Evolutionary conservation across 2,113 vertebrate species (phyloP).

Genomic region (Leucosticte australis): DNA sequence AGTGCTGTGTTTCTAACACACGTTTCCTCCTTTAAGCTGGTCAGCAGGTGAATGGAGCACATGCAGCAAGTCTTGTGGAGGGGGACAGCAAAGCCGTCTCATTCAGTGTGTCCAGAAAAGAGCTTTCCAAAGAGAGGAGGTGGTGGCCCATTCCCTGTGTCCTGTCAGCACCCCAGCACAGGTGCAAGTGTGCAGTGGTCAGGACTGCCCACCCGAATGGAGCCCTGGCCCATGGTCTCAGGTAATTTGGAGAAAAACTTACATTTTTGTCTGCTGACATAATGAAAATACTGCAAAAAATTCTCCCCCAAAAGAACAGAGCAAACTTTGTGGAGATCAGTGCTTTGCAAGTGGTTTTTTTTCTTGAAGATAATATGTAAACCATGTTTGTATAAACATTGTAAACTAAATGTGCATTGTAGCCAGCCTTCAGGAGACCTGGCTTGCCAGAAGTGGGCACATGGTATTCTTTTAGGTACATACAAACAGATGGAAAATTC

Average conservation of each 20-base stretch:
- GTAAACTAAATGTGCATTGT: neutral
- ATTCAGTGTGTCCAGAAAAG: conserved; percentile 87
- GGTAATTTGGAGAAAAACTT: conserved; percentile 69
- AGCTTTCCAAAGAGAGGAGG: conserved; percentile 85
- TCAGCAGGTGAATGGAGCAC: conserved; percentile 82
- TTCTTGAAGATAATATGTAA: neutral
- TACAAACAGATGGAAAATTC: neutral
- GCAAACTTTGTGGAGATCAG: neutral
- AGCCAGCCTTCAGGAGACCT: neutral
- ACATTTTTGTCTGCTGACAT: neutral
- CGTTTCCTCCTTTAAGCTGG: conserved; percentile 78
- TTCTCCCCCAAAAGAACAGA: neutral
- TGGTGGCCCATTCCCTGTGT: conserved; percentile 83
- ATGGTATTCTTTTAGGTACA: neutral
- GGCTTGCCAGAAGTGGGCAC: neutral
- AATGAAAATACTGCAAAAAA: neutral
- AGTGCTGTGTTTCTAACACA: neutral
- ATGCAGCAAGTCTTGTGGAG: conserved; percentile 88
- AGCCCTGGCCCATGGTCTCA: conserved; percentile 87
- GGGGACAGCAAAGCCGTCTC: conserved; percentile 85
- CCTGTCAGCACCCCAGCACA: conserved; percentile 84
- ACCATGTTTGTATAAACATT: neutral
- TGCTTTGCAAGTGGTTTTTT: neutral
- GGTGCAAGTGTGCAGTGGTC: conserved; percentile 83
- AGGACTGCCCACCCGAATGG: conserved; percentile 90